Conservation (phyloP, 2,888 invertebrate species). For the Disparrhopalites patrizii region DNA sequence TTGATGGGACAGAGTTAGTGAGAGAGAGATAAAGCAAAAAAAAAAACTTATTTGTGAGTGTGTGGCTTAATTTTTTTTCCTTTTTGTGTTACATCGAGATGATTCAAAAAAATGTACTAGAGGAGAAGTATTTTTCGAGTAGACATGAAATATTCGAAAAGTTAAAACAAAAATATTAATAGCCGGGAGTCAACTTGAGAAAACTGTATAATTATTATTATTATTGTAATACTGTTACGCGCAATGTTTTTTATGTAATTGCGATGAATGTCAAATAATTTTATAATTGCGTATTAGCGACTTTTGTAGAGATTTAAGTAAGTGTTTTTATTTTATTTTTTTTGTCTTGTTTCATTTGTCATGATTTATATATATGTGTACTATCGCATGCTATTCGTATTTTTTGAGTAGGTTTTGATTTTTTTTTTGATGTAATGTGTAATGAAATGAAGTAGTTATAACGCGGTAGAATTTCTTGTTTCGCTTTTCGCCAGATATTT, state of each 20-base stretch:
- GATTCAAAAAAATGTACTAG: slow-evolving; percentile 12
- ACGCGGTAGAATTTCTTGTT: slow-evolving; percentile 25
- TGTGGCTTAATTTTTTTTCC: slow-evolving; percentile 20
- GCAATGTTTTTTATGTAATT: slow-evolving; percentile 5
- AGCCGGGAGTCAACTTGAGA: slow-evolving; percentile 20
- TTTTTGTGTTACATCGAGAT: slow-evolving; percentile 21
- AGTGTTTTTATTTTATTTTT: slow-evolving; percentile 23
- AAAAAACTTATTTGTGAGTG: slow-evolving; percentile 3
- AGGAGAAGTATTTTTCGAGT: slow-evolving; percentile 23
- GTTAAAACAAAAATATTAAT: no score
- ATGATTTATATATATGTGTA: no score
- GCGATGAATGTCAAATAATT: slow-evolving; percentile 17
- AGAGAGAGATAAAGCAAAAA: no score
- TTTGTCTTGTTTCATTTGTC: slow-evolving; percentile 26
- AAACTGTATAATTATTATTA: no score
- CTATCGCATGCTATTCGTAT: no score
- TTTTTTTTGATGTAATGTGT: slow-evolving; percentile 6
- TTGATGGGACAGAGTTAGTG: no score
- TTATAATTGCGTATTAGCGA: slow-evolving; percentile 25
- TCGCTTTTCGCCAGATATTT: slow-evolving; percentile 28
- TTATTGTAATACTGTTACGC: slow-evolving; percentile 24
- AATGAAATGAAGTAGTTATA: background rate
- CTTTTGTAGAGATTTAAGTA: no score
- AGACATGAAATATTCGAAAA: slow-evolving; percentile 16
- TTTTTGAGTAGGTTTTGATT: slow-evolving; percentile 12